Evolutionary conservation across 1,140 invertebrate genomes (phyloP), one percentile per base, ranked within the genome.

Genomic region (Adoxophyes honmai): DNA sequence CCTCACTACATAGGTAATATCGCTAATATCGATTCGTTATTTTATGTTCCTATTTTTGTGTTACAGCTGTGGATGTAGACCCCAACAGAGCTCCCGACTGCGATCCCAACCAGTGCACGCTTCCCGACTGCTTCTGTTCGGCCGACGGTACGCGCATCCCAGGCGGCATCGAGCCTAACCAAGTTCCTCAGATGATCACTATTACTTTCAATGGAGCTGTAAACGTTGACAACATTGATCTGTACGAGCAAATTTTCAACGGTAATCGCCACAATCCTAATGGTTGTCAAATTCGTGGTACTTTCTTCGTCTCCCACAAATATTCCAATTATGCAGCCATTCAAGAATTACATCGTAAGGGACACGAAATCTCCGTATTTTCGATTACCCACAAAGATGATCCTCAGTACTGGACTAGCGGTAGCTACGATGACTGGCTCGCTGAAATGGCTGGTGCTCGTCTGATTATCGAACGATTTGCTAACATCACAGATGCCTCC

Each of bases 231-330:
- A 98, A 98, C 84, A 96, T 97, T 71, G 96, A 98, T 70, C 88
- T 97, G 38, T 98, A 98, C 87, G 95, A 97, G 39, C 95, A 97
- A 65, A 92, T 97, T 64, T 97, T 97, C 90, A 96, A 95, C 75
- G 95, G 95, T 1, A 92, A 94, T 67, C 91, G 95, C 10, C 92
- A 93, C 68, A 98, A 98, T 78, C 96, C 97, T 11, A 98, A 99
- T 81, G 96, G 97, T 15, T 99, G 98, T 79, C 95, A 97, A 71
- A 96, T 98, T 77, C 93, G 94, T 64, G 95, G 96, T 61, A 99
- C 97, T 4, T 98, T 98, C 92, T 99, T 99, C 84, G 94, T 98
- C 0, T 97, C 96, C 0, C 97, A 99, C 91, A 97, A 98, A 78
- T 98, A 97, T 86, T 97, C 96, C 48, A 98, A 99, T 86, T 99